These are phyloP conservation scores for Adoxophyes honmai DNA, from an alignment of 1,140 invertebrate genomes.

Conservation along the genomic window DNA sequence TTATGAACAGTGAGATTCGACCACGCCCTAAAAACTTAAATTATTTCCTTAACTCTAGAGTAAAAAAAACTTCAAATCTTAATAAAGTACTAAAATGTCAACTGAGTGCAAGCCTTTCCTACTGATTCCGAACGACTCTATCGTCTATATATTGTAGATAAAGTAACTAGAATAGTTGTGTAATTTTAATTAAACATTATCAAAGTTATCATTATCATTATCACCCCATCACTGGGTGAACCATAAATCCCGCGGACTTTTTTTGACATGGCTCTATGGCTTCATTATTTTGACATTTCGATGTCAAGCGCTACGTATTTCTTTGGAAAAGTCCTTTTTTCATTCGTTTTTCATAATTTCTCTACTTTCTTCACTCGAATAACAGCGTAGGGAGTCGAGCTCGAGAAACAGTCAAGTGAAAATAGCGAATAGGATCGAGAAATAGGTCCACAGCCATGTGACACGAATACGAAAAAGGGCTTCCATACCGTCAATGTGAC, in stretches of 20 bases:
- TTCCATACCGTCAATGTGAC: constrained; percentile 75
- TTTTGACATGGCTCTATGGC: constrained; percentile 72
- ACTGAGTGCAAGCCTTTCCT: background rate
- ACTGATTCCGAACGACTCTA: too few species aligned
- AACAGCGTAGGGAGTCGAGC: constrained; percentile 32
- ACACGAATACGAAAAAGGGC: constrained; percentile 76
- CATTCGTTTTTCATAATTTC: constrained; percentile 46
- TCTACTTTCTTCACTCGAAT: constrained; percentile 44
- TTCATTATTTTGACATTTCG: constrained; percentile 78
- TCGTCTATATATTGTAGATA: too few species aligned
- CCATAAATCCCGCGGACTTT: constrained; percentile 62
- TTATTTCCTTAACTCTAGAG: too few species aligned
- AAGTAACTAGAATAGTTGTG: too few species aligned
- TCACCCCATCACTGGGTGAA: background rate
- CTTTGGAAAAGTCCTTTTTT: constrained; percentile 62
- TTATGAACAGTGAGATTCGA: too few species aligned
- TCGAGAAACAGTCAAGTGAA: constrained; percentile 21
- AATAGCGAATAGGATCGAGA: constrained; percentile 40
- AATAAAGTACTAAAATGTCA: too few species aligned
- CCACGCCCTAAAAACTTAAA: too few species aligned
- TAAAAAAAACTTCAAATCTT: too few species aligned
- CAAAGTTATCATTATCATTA: background rate
- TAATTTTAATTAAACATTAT: too few species aligned
- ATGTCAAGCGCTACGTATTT: constrained; percentile 77
- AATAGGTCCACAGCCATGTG: constrained; percentile 72